Base-by-base conservation (phyloP, 2,797 vertebrate species). In the Hyperoplus immaculatus region DNA sequence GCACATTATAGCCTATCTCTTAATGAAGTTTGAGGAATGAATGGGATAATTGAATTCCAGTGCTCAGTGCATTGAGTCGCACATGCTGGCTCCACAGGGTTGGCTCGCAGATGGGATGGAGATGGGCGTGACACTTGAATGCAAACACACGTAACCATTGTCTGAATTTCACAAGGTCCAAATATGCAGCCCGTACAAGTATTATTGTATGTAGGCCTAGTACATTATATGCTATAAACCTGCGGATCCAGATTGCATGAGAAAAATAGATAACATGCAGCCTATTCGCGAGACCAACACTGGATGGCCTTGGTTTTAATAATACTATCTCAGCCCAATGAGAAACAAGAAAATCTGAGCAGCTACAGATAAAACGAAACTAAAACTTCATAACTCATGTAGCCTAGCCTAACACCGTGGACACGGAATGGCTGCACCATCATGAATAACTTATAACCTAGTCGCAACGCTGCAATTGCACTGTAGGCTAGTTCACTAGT, bases 41-140 rank as follows among this genome's bases (percentile, higher is more conserved):
- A 46, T 5, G 21, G 29, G 29, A 42, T 5, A 36, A 21, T 0
- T 15, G 6, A 53, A 43, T 47, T 41, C 3, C 51, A 21, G 13
- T 50, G 46, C 38, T 14, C 29, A 29, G 29, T 29, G 29, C 29
- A 29, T 29, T 29, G 29, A 29, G 29, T 29, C 29, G 29, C 29
- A 29, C 29, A 29, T 29, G 29, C 29, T 38, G 46, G 55, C 70
- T 71, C 51, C 57, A 63, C 42, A 69, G 53, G 72, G 77, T 14
- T 77, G 59, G 39, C 64, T 21, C 55, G 68, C 60, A 79, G 75
- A 43, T 59, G 45, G 55, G 47, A 55, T 51, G 43, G 14, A 82
- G 74, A 94, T 93, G 90, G 89, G 88, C 89, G 91, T 89, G 88
- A 83, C 89, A 69, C 36, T 0, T 10, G 5, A 41, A 41, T 47